Evolutionary conservation across 2,113 vertebrate genomes (phyloP).

Genomic region (Mormyrus lacerda): DNA sequence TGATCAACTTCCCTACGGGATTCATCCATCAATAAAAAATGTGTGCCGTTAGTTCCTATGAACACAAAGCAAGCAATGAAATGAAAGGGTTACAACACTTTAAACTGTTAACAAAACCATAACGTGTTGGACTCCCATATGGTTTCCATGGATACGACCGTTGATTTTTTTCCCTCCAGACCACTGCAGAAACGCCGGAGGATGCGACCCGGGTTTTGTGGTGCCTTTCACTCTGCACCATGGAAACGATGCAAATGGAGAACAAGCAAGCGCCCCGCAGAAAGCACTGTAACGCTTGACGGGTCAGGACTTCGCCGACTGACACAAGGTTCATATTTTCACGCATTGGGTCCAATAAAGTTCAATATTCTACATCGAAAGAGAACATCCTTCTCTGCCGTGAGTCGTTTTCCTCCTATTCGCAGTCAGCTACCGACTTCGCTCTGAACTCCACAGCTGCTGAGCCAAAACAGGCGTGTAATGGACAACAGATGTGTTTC

Average conservation of each 20-base stretch:
- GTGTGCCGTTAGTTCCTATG: background rate
- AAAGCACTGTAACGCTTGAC: background rate
- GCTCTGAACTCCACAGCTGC: conserved; percentile 14
- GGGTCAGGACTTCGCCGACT: background rate
- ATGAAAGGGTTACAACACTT: background rate
- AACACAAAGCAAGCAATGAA: background rate
- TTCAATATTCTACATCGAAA: background rate
- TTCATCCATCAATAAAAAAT: background rate
- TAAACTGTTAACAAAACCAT: background rate
- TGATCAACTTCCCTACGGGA: background rate
- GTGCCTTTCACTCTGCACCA: background rate
- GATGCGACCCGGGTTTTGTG: background rate
- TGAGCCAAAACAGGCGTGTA: background rate
- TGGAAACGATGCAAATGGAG: background rate
- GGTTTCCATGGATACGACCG: background rate
- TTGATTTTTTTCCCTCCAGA: background rate
- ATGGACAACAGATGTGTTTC: conserved; percentile 1
- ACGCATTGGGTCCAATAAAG: background rate
- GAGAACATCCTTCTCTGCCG: background rate
- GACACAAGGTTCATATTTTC: background rate
- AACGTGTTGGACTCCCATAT: background rate
- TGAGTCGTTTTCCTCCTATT: conserved; percentile 13
- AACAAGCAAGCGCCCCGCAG: background rate
- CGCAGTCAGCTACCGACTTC: conserved; percentile 6
- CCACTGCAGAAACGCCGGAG: background rate